Conservation (phyloP, 2,888 invertebrate genomes). For the Eristalis tenax region DNA sequence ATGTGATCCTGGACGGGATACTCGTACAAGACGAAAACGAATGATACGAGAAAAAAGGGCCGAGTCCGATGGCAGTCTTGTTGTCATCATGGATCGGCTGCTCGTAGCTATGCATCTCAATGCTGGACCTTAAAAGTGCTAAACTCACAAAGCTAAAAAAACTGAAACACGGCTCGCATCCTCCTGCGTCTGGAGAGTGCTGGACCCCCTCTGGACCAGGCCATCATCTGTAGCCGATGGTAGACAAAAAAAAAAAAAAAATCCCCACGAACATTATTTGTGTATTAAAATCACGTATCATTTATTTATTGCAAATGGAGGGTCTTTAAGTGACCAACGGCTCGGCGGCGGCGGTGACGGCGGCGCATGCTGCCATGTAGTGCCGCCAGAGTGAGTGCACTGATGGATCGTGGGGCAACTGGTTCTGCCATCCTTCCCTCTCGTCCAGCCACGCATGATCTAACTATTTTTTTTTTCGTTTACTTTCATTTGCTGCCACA, state of each 20-base stretch:
- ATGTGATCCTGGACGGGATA: slow-evolving; percentile 50
- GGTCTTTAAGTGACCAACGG: slow-evolving; percentile 64
- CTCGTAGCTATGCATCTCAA: slow-evolving; percentile 68
- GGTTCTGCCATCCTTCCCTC: slow-evolving; percentile 13
- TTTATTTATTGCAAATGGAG: slow-evolving; percentile 80
- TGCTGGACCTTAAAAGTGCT: slow-evolving; percentile 69
- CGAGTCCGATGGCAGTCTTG: slow-evolving; percentile 42
- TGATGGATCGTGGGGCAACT: slow-evolving; percentile 66
- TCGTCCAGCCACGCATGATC: not conserved
- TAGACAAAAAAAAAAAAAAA: slow-evolving; percentile 29
- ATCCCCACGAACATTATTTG: slow-evolving; percentile 77
- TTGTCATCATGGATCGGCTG: slow-evolving; percentile 40
- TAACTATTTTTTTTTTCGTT: slow-evolving; percentile 62
- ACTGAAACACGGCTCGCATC: slow-evolving; percentile 44
- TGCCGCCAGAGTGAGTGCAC: slow-evolving; percentile 66
- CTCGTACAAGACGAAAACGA: not conserved
- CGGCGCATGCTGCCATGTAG: slow-evolving; percentile 69
- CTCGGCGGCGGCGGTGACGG: not conserved
- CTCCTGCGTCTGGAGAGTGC: slow-evolving; percentile 24
- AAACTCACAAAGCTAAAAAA: slow-evolving; percentile 48
- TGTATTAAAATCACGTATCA: slow-evolving; percentile 82
- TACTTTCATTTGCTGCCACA: slow-evolving; percentile 1
- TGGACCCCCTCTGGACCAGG: not conserved
- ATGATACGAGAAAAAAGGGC: not conserved
- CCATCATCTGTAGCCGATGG: not conserved